Evolutionary conservation across 1,140 invertebrate genomes (phyloP), one percentile per base, ranked within the genome.

Genomic region (Neodiprion lecontei): DNA sequence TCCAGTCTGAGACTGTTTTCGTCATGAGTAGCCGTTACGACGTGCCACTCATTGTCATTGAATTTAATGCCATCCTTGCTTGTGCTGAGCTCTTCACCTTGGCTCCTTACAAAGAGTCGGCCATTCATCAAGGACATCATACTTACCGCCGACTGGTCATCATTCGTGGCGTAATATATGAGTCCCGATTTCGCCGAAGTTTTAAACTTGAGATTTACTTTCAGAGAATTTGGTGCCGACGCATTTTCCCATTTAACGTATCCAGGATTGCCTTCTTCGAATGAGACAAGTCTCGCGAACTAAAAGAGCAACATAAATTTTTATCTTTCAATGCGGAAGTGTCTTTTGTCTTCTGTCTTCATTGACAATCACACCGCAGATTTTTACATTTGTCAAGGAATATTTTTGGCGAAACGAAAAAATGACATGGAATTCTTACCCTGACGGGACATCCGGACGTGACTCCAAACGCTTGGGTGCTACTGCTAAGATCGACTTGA

Each of bases 11-110:
- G 86, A 71, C 89, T 86, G 23, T 86, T 87, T 68, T 88, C 82
- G 85, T 91, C 91, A 79, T 95, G 94, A 1, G 92, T 94, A 0
- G 96, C 93, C 0, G 95, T 96, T 0, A 99, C 93, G 8, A 96
- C 96, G 86, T 99, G 98, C 96, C 97, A 98, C 74, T 95, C 91
- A 49, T 93, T 94, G 86, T 99, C 97, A 83, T 96, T 95, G 85
- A 95, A 97, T 68, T 86, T 89, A 1, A 89, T 91, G 28, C 89
- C 89, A 1, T 91, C 86, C 9, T 90, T 89, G 0, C 91, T 91
- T 0, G 89, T 88, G 23, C 87, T 90, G 21, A 94, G 82, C 75
- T 90, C 89, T 78, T 91, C 90, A 10, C 91, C 90, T 75, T 93
- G 92, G 82, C 92, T 94, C 75, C 92, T 91, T 12, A 97, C 89